Conservation (phyloP, 1,140 invertebrate species). For the Sitophilus oryzae region DNA sequence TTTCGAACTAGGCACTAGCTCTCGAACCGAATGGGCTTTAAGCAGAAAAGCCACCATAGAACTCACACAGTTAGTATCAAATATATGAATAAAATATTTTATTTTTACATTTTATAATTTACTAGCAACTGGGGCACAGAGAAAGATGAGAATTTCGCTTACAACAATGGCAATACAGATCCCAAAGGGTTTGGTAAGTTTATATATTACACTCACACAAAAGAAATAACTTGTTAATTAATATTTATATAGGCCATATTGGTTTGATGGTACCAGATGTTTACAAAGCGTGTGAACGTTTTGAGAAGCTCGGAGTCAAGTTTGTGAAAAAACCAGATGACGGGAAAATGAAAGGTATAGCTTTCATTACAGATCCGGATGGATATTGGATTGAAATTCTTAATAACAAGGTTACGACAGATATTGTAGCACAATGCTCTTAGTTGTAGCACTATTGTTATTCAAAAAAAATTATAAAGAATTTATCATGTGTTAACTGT, state of each 20-base stretch:
- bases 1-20: conserved; percentile 53
- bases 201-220: background rate
- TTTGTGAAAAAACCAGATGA: conserved; percentile 88
- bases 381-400: conserved; percentile 97
- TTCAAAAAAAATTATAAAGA: too few relatives aligned
- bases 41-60: conserved; percentile 83
- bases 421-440: background rate
- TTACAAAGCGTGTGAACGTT: conserved; percentile 73
- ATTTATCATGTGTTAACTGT: too few relatives aligned
- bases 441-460: too few relatives aligned
- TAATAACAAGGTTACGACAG: conserved; percentile 47
- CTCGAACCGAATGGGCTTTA: conserved; percentile 72
- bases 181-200: conserved; percentile 76
- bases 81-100: conserved; percentile 2
- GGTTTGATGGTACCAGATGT: conserved; percentile 86
- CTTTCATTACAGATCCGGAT: conserved; percentile 93
- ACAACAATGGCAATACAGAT: conserved; percentile 90
- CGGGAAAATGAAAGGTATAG: conserved; percentile 89
- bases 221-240: background rate
- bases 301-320: conserved; percentile 78
- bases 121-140: conserved; percentile 92
- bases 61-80: conserved; percentile 75
- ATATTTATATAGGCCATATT: conserved; percentile 72
- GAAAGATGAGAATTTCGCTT: conserved; percentile 67
- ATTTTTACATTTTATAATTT: conserved; percentile 25